A percentile compares a stretch with the other conserved stretches of the same genome.
Conservation (phyloP, 2,113 vertebrate species). For the Hyla sarda region DNA sequence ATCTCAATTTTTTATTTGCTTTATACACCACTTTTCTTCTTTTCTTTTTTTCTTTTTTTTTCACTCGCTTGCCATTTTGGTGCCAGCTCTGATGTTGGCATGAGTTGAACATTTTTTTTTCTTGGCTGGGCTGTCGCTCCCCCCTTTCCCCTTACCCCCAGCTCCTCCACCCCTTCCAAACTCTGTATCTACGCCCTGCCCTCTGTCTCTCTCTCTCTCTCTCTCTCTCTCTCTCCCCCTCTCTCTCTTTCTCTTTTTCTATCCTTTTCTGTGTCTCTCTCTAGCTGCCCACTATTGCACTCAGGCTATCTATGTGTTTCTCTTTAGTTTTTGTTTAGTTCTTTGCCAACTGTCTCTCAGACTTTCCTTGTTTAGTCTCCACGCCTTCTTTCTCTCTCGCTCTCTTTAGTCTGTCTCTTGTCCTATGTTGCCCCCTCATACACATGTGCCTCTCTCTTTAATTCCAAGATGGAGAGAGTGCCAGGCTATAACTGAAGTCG, state of each 20-base stretch:
- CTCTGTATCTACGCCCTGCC: conserved; percentile 41
- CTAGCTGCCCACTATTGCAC: conserved; percentile 30
- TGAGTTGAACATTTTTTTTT: conserved; percentile 43
- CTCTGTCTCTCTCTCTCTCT: conserved; percentile 6
- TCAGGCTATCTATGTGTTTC: neutral
- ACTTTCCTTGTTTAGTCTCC: conserved; percentile 11
- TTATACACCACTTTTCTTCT: neutral
- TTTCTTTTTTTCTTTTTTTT: conserved; percentile 8
- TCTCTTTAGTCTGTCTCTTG: neutral
- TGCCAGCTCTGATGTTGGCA: conserved; percentile 58
- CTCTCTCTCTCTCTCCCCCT: neutral
- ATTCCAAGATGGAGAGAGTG: conserved; percentile 37
- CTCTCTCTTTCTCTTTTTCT: neutral
- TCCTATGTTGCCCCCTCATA: neutral
- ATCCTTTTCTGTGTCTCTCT: neutral
- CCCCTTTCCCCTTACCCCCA: conserved; percentile 44
- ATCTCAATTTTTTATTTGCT: neutral
- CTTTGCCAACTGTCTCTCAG: conserved; percentile 27
- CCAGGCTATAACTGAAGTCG: conserved; percentile 57
- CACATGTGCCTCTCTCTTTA: conserved; percentile 41
- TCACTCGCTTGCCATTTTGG: conserved; percentile 30
- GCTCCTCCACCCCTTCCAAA: conserved; percentile 43
- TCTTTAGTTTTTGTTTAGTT: neutral
- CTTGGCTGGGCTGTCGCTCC: conserved; percentile 53
- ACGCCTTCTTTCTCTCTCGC: neutral